Percentiles rank a stretch among this genome's conserved stretches.
Evolutionary conservation across 2,888 invertebrate genomes (phyloP).

Genomic region (Acanthosepion lycidas): DNA sequence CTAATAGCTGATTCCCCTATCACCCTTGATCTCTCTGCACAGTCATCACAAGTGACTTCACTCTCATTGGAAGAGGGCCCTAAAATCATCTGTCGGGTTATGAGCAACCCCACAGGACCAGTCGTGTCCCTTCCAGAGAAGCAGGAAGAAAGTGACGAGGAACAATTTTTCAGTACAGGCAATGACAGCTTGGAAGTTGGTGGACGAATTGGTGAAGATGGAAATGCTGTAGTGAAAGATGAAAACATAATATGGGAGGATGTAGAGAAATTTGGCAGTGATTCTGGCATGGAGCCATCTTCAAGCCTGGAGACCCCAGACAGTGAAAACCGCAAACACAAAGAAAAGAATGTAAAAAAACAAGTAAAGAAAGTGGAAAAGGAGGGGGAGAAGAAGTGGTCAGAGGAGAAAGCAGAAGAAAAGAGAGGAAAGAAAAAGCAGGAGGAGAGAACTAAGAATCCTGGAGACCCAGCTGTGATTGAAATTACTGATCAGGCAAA

Average conservation of each 20-base stretch:
- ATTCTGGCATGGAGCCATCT: neutral
- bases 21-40: neutral
- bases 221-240: neutral
- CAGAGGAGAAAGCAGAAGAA: neutral
- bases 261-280: neutral
- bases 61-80: slow-evolving; percentile 4
- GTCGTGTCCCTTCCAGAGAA: neutral
- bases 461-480: neutral
- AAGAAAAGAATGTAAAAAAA: neutral
- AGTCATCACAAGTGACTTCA: neutral
- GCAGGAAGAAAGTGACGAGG: neutral
- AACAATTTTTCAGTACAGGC: neutral
- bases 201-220: neutral
- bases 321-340: neutral
- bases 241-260: neutral
- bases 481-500: neutral
- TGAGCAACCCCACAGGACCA: neutral
- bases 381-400: neutral
- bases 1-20: neutral
- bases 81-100: neutral
- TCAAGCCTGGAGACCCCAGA: neutral
- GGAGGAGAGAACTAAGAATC: neutral
- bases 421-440: neutral
- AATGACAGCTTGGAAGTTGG: neutral
- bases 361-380: neutral